These are phyloP conservation scores for Scaptomyza hsui DNA, from an alignment of 1,140 invertebrate species.

Conservation along the genomic window DNA sequence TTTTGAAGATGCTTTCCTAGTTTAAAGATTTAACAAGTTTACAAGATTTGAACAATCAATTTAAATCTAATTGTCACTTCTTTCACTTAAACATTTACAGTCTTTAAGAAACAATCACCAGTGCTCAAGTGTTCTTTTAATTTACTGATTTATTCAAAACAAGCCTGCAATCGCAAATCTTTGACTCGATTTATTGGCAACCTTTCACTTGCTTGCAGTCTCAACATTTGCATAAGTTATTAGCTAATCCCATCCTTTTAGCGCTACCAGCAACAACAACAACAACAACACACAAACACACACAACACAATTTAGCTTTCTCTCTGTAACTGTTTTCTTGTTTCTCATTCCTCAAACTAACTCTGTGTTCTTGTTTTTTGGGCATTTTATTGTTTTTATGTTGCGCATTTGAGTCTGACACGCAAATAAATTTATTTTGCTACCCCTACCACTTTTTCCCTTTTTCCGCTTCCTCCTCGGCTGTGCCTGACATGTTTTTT, in stretches of 20 bases:
- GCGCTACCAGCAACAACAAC: slow-evolving; percentile 19
- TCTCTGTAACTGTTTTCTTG: background rate
- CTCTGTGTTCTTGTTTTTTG: slow-evolving; percentile 3
- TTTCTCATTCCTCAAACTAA: slow-evolving; percentile 2
- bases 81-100: background rate
- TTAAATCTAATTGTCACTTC: background rate
- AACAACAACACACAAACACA: slow-evolving; percentile 16
- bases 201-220: slow-evolving; percentile 14
- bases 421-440: slow-evolving; percentile 74
- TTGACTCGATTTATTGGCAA: slow-evolving; percentile 66
- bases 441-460: slow-evolving; percentile 13
- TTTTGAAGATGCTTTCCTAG: no score
- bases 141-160: slow-evolving; percentile 57
- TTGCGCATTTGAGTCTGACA: slow-evolving; percentile 65
- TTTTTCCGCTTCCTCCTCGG: background rate
- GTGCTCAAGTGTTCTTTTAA: slow-evolving; percentile 11
- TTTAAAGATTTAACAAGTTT: no score
- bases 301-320: background rate
- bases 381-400: slow-evolving; percentile 60
- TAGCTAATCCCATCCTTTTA: slow-evolving; percentile 56
- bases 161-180: slow-evolving; percentile 34
- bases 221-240: slow-evolving; percentile 69
- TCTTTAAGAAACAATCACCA: slow-evolving; percentile 7
- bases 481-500: slow-evolving; percentile 8
- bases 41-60: no score